Conservation (phyloP, 1,140 invertebrate genomes). For the Dryas iulia region DNA sequence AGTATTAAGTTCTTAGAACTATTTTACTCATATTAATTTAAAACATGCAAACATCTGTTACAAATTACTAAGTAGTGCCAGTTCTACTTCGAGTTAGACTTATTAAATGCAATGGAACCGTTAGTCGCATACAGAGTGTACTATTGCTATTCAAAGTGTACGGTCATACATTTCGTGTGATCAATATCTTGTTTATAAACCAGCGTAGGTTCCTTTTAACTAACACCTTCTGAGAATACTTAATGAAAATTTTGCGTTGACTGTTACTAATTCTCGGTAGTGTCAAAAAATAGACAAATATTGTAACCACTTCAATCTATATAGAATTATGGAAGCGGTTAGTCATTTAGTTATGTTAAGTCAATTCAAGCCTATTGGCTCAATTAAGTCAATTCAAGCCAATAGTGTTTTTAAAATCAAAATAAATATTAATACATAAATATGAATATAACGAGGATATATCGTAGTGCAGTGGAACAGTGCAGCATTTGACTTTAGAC, state of each 20-base stretch:
- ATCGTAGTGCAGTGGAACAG: too few relatives aligned
- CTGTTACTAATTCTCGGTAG: background rate
- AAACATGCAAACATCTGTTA: conserved; percentile 37
- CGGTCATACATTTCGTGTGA: conserved; percentile 51
- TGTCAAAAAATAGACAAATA: background rate
- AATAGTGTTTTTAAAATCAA: too few relatives aligned
- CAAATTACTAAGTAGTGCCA: conserved; percentile 15
- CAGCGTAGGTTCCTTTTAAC: conserved; percentile 20
- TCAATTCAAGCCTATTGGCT: too few relatives aligned
- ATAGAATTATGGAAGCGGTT: too few relatives aligned
- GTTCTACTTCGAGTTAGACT: conserved; percentile 12
- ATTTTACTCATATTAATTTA: conserved; percentile 9
- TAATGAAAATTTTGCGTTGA: background rate
- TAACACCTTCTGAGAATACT: conserved; percentile 8
- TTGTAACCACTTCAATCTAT: too few relatives aligned
- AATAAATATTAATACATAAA: too few relatives aligned
- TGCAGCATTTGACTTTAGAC: too few relatives aligned
- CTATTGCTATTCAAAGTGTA: conserved; percentile 59
- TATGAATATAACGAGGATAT: too few relatives aligned
- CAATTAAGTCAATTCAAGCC: too few relatives aligned
- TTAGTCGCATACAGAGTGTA: conserved; percentile 50
- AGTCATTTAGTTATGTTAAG: too few relatives aligned
- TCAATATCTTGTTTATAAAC: conserved; percentile 59
- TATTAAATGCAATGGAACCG: conserved; percentile 34
- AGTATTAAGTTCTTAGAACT: background rate